Base-by-base conservation (phyloP, 2,113 vertebrate species). In the Himantopus leucocephalus region DNA sequence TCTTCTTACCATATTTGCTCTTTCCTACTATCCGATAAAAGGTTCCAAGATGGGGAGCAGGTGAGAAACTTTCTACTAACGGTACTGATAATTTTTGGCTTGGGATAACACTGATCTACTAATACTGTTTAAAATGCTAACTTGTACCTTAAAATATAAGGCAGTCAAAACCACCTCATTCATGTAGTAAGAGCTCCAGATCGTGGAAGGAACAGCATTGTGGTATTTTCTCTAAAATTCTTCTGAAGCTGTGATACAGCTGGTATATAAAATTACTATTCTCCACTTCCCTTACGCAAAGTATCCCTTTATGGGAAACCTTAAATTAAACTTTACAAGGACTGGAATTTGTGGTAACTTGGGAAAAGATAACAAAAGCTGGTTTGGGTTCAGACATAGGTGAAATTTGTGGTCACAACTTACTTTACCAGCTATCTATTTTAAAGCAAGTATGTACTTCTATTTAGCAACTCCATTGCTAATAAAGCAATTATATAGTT, bases 1-100 rank as follows among this genome's bases (percentile, higher is more conserved):
- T 23, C 97, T 98, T 68, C 98, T 99, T 90, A 99, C 98, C 66
- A 97, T 95, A 70, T 97, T 99, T 95, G 99, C 99, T 60, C 98
- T 99, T 58, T 98, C 88, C 95, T 99, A 98, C 97, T 99, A 99
- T 39, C 99, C 99, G 0, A 83, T 99, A 92, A 98, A 98, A 41
- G 98, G 98, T 27, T 98, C 98, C 77, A 99, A 97, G 96, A 97
- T 95, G 75, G 92, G 96, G 32, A 98, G 94, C 98, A 99, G 99
- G 99, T 99, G 64, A 97, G 96, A 86, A 47, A 76, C 23, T 82
- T 88, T 78, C 37, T 84, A 17, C 23, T 89, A 78, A 37, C 14
- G 35, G 2, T 63, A 45, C 9, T 68, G 30, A 12, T 52, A 21
- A 47, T 41, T 43, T 68, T 63, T 78, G 48, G 21, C n/a, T 94